Conservation (phyloP, 2,113 vertebrate species). For the Vulpes lagopus region DNA sequence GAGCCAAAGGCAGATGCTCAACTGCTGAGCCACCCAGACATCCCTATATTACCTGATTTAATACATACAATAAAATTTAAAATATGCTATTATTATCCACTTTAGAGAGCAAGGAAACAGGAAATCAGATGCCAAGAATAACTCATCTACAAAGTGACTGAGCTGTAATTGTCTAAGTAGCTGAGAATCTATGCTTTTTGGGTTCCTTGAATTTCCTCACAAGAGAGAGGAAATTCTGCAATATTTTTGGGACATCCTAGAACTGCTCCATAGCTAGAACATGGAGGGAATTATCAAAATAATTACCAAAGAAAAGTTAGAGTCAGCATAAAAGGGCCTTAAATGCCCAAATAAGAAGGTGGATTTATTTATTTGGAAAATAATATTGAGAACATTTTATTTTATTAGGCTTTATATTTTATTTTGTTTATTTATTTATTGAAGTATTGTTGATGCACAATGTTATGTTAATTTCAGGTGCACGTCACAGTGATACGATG, state of each 20-base stretch:
- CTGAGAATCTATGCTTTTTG: neutral
- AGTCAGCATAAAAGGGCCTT: neutral
- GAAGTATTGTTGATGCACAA: too few species aligned
- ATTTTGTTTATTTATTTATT: neutral
- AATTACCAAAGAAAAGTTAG: neutral
- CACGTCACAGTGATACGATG: neutral
- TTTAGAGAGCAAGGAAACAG: neutral
- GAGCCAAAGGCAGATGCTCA: too few species aligned
- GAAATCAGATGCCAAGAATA: neutral
- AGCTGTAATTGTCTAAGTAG: neutral
- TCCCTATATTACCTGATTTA: neutral
- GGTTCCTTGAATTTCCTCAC: neutral
- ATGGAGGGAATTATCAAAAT: neutral
- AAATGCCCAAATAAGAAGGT: neutral
- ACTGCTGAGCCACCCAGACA: too few species aligned
- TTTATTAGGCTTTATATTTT: neutral
- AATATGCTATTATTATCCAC: neutral
- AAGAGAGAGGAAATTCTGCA: neutral
- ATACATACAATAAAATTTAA: neutral
- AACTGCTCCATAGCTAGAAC: neutral
- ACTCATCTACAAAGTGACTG: neutral
- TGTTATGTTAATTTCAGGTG: neutral
- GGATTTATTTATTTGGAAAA: neutral
- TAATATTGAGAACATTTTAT: neutral
- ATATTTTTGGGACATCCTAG: neutral